Evolutionary conservation across 2,113 vertebrate species (phyloP).

Genomic region (human (Homo sapiens)): DNA sequence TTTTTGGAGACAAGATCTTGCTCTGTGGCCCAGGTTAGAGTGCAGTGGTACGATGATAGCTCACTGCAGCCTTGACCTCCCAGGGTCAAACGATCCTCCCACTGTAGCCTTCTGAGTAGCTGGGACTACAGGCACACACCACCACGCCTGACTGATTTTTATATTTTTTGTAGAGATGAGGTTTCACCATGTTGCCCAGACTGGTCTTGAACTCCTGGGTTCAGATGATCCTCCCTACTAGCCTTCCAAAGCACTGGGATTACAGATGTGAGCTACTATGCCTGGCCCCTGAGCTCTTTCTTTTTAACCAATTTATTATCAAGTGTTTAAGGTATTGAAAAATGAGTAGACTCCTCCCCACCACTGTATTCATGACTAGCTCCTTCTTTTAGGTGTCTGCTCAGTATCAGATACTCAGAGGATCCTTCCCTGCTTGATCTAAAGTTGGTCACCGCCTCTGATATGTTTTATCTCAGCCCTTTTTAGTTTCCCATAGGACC

Average conservation of each 20-base stretch:
- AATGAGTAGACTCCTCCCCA: not conserved
- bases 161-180: too few species aligned
- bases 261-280: not conserved
- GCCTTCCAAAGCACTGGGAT: not conserved
- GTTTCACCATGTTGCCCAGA: too few species aligned
- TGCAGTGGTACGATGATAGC: not conserved
- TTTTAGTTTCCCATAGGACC: not conserved
- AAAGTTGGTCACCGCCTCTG: not conserved
- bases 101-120: too few species aligned
- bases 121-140: too few species aligned
- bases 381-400: not conserved
- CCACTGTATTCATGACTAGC: not conserved
- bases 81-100: too few species aligned
- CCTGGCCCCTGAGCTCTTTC: not conserved
- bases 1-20: not conserved
- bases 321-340: not conserved
- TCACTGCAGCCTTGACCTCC: not conserved
- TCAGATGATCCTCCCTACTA: not conserved
- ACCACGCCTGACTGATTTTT: too few species aligned
- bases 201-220: not conserved
- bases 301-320: not conserved
- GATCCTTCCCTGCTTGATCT: not conserved
- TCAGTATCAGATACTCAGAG: not conserved
- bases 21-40: not conserved
- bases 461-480: not conserved